Conservation (phyloP, 2,797 vertebrate species). For the Falco cherrug region DNA sequence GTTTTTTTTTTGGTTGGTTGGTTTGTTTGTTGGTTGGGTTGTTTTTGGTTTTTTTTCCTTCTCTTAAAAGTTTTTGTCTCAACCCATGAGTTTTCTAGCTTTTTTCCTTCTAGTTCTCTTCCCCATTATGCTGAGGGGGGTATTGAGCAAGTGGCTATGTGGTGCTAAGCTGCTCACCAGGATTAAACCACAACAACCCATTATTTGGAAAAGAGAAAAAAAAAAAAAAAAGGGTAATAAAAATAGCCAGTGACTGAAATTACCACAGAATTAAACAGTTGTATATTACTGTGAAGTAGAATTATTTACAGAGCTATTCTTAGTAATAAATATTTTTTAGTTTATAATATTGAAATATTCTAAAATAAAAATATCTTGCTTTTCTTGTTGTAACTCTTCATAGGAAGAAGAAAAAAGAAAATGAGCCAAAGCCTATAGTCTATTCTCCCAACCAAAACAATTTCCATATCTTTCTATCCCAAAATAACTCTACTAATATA, state of each 20-base stretch:
- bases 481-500: not conserved
- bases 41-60: too few relatives aligned
- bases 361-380: not conserved
- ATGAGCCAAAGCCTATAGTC: not conserved
- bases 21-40: not conserved
- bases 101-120: not conserved
- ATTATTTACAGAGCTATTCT: not conserved
- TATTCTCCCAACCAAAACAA: not conserved
- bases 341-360: not conserved
- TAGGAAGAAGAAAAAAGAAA: not conserved
- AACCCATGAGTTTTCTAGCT: not conserved
- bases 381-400: not conserved
- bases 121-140: rapidly evolving
- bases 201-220: not conserved
- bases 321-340: not conserved
- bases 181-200: rapidly evolving
- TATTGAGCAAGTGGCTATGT: not conserved
- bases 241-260: not conserved
- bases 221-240: not conserved
- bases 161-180: not conserved
- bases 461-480: not conserved
- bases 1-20: not conserved
- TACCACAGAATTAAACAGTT: not conserved
- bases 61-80: not conserved
- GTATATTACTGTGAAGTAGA: not conserved